phyloP scores from a whole-genome alignment of 2,797 vertebrate genomes.

The Coregonus ussuriensis region DNA sequence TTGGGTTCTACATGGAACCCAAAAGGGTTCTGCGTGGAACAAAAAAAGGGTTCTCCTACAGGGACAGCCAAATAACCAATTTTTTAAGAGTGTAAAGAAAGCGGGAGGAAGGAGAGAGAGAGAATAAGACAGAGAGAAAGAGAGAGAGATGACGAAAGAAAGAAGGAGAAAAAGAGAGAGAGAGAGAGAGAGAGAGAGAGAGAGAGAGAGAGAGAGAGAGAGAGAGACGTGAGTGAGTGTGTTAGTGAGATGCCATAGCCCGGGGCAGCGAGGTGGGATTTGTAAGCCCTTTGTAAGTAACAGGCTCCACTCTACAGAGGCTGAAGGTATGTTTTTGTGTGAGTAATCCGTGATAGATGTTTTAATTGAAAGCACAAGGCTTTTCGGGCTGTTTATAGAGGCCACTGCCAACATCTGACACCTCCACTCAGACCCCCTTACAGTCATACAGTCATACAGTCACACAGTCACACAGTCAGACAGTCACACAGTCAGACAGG shows the following conservation, averaged over 20 bases:
- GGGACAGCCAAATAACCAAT: too few relatives aligned
- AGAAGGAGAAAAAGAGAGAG: constrained; percentile 11
- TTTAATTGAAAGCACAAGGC: constrained; percentile 78
- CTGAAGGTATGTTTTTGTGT: constrained; percentile 77
- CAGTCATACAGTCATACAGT: constrained; percentile 25
- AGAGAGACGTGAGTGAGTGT: constrained; percentile 10
- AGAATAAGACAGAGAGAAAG: not conserved
- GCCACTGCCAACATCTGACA: constrained; percentile 74
- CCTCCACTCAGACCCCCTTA: constrained; percentile 55
- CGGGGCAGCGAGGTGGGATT: constrained; percentile 74
- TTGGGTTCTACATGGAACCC: too few relatives aligned
- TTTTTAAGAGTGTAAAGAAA: not conserved
- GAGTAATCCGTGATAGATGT: constrained; percentile 75
- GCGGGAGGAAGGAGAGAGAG: constrained; percentile 8
- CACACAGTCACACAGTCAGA: not conserved
- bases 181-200: constrained; percentile 12
- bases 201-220: constrained; percentile 21
- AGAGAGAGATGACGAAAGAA: constrained; percentile 8
- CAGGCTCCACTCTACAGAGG: constrained; percentile 76
- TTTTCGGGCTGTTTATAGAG: constrained; percentile 74
- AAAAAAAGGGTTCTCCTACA: too few relatives aligned
- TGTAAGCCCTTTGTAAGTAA: constrained; percentile 81
- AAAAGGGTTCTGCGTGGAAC: too few relatives aligned
- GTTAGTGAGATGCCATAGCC: constrained; percentile 59
- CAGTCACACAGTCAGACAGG: not conserved